phyloP scores from a whole-genome alignment of 1,140 invertebrate species.

The Bursaphelenchus mucronatus region DNA sequence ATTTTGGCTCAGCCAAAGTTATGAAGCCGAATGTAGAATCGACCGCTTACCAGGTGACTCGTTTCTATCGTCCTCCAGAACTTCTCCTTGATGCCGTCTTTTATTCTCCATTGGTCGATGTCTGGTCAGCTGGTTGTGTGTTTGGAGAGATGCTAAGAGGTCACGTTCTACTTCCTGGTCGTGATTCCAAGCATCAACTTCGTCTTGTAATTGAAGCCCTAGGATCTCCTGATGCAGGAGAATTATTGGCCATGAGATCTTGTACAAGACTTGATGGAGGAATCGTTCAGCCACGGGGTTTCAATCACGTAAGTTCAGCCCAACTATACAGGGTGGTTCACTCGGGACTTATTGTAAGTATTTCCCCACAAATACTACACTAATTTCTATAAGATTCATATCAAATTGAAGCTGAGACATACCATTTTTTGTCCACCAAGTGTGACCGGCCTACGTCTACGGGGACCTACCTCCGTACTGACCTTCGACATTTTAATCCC shows the following conservation, averaged over 20 bases:
- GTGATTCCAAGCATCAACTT: conserved; percentile 94
- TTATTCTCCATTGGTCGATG: conserved; percentile 68
- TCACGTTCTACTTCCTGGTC: conserved; percentile 95
- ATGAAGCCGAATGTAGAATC: conserved; percentile 21
- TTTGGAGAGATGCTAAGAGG: conserved; percentile 80
- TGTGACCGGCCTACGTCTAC: no score
- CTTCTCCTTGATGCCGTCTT: conserved; percentile 35
- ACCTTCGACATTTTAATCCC: no score
- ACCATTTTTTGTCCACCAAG: no score
- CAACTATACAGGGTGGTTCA: no score
- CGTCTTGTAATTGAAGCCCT: conserved; percentile 97
- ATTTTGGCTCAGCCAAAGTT: conserved; percentile 51
- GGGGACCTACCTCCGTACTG: no score
- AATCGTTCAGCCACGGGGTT: conserved; percentile 3
- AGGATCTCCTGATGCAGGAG: conserved; percentile 78
- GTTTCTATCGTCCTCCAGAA: conserved; percentile 53
- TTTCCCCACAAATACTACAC: no score
- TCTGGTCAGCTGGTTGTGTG: conserved; percentile 98
- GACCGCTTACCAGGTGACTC: conserved; percentile 48
- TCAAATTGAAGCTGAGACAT: no score
- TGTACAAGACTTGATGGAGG: conserved; percentile 18
- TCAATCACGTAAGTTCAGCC: conserved; percentile 12
- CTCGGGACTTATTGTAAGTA: no score
- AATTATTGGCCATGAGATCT: conserved; percentile 32
- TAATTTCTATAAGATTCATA: no score